Percentiles rank a stretch among this genome's conserved stretches.
phyloP scores from a whole-genome alignment of 2,113 vertebrate genomes.

The Campylorhamphus procurvoides region DNA sequence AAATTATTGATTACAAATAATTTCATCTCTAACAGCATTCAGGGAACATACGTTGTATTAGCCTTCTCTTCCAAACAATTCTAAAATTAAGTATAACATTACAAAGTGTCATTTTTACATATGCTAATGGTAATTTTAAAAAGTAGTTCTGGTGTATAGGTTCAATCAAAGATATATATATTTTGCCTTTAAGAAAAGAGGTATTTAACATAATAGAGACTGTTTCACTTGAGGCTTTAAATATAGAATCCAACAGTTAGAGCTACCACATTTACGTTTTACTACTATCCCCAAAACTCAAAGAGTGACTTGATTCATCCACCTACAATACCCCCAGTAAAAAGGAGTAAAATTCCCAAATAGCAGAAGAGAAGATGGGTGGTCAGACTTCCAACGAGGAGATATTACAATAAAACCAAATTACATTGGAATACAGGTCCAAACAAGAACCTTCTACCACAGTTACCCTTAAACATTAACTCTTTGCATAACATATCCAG shows the following conservation, averaged over 20 bases:
- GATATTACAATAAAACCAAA: not conserved
- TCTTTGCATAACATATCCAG: not conserved
- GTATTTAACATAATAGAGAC: not conserved
- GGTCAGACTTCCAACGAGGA: not conserved
- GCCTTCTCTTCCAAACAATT: not conserved
- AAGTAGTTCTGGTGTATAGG: not conserved
- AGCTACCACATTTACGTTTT: not conserved
- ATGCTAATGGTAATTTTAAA: not conserved
- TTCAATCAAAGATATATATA: not conserved
- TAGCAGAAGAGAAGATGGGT: fast-evolving
- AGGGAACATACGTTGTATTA: not conserved
- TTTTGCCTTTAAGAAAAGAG: not conserved
- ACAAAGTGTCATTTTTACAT: not conserved
- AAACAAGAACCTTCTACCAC: not conserved
- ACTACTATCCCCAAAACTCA: not conserved
- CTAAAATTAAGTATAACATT: not conserved
- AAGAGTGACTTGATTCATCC: not conserved
- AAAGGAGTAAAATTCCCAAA: not conserved
- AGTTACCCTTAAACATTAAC: not conserved
- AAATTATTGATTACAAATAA: not conserved
- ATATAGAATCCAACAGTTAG: not conserved
- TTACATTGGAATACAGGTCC: not conserved
- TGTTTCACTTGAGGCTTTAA: not conserved
- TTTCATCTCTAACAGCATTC: not conserved
- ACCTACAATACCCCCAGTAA: not conserved